phyloP scores from a whole-genome alignment of 2,113 vertebrate species.

The Onychorhynchus coronatus region DNA sequence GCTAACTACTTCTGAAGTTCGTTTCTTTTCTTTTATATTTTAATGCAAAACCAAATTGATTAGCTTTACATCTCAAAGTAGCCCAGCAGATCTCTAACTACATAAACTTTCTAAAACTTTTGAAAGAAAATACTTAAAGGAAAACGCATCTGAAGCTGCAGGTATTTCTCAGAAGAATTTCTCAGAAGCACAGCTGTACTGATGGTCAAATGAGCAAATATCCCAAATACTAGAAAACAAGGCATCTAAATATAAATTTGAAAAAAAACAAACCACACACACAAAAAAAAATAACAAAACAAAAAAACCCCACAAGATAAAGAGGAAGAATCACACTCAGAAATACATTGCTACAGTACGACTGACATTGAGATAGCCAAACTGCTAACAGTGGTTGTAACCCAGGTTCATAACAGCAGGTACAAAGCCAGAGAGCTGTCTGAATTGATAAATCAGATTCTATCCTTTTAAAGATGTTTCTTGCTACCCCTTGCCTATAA shows the following conservation, averaged over 20 bases:
- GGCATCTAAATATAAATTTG: background rate
- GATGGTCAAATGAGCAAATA: background rate
- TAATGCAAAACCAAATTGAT: background rate
- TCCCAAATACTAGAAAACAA: background rate
- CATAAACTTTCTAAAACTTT: background rate
- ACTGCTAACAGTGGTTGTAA: background rate
- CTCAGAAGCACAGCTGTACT: background rate
- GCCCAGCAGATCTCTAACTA: background rate
- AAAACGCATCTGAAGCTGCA: background rate
- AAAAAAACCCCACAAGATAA: too few relatives aligned
- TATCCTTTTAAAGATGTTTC: slow-evolving; percentile 12
- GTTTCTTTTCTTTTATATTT: background rate
- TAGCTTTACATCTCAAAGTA: background rate
- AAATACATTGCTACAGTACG: background rate
- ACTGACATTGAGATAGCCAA: background rate
- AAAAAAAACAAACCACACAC: too few relatives aligned
- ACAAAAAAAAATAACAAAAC: too few relatives aligned
- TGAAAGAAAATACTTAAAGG: background rate
- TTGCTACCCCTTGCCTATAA: slow-evolving; percentile 11
- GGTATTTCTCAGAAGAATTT: background rate
- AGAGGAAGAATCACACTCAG: background rate
- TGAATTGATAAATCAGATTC: slow-evolving; percentile 30
- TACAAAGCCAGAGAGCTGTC: background rate
- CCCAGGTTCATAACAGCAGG: background rate
- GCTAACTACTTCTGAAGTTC: background rate